Evolutionary conservation across 1,140 invertebrate genomes (phyloP).

Genomic region (Metaphire vulgaris): DNA sequence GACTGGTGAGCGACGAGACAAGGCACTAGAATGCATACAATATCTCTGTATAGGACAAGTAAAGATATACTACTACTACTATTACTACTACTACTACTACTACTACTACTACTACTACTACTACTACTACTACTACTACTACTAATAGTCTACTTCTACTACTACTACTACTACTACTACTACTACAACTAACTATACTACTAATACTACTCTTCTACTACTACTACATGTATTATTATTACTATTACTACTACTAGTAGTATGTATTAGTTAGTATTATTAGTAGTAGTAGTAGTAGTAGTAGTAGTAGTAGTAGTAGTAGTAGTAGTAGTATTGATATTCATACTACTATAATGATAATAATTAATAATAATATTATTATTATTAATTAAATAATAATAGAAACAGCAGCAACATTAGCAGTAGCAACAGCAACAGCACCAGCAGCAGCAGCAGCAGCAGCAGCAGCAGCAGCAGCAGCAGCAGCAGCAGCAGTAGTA

Average conservation of each 20-base stretch:
- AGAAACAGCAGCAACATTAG: neutral
- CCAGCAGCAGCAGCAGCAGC: neutral
- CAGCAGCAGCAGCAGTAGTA: neutral
- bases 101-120: constrained; percentile 3
- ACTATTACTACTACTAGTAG: neutral
- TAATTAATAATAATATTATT: neutral
- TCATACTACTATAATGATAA: too few relatives aligned
- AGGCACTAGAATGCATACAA: too few relatives aligned
- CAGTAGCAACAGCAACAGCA: neutral
- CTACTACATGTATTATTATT: neutral
- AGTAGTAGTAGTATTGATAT: too few relatives aligned
- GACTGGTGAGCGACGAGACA: neutral
- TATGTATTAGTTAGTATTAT: neutral
- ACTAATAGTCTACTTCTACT: neutral
- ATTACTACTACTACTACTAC: constrained; percentile 1
- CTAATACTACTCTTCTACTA: neutral
- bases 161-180: constrained; percentile 2
- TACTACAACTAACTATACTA: neutral
- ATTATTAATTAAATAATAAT: neutral
- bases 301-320: neutral
- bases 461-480: constrained; percentile 1
- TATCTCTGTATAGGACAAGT: too few relatives aligned
- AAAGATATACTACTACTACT: constrained; percentile 2
- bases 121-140: constrained; percentile 2
- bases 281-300: neutral